These are phyloP conservation scores for Chrysotoxum bicinctum DNA, from an alignment of 2,888 invertebrate genomes.

Conservation along the genomic window DNA sequence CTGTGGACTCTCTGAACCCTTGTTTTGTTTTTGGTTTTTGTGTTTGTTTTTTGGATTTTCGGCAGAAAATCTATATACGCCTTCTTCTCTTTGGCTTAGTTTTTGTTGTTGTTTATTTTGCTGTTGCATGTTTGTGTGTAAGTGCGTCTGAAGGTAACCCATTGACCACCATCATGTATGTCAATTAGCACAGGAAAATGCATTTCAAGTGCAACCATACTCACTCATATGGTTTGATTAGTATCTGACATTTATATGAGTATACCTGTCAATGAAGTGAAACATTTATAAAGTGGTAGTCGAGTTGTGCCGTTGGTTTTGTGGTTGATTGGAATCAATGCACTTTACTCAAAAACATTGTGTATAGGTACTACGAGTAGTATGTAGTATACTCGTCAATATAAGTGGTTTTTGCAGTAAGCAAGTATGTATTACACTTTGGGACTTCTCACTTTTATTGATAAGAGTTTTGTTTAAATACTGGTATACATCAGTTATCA, in stretches of 20 bases:
- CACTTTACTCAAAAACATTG: not conserved
- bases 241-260: constrained; percentile 6
- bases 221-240: constrained; percentile 42
- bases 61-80: constrained; percentile 37
- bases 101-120: not conserved
- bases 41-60: not conserved
- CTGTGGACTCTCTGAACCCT: not conserved
- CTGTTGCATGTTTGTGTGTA: not conserved
- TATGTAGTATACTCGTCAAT: not conserved
- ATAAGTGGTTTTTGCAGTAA: not conserved
- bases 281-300: not conserved
- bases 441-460: not conserved
- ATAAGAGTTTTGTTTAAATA: not conserved
- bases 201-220: constrained; percentile 39
- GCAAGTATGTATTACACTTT: not conserved
- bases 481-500: not conserved
- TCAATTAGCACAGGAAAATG: constrained; percentile 19
- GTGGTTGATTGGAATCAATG: constrained; percentile 2
- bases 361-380: not conserved
- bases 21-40: not conserved
- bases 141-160: constrained; percentile 39
- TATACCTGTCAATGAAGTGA: not conserved
- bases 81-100: not conserved
- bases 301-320: not conserved
- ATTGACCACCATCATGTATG: constrained; percentile 47